A percentile compares a stretch with the other conserved stretches of the same genome.
Conservation (phyloP, 2,888 invertebrate genomes). For the Nowickia ferox region DNA sequence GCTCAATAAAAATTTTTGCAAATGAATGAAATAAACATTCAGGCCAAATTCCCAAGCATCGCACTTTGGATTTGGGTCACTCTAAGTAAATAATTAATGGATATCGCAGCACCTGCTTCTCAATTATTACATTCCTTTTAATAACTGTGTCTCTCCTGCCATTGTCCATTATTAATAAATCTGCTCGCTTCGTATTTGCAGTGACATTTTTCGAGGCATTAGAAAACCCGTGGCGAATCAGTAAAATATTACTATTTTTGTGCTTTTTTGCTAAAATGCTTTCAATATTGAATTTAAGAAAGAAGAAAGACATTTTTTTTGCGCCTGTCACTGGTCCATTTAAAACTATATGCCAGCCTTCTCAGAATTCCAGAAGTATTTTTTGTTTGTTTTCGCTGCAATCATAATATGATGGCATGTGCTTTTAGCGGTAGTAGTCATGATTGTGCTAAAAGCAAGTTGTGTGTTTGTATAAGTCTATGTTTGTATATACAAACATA, state of each 20-base stretch:
- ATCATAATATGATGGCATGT: conserved; percentile 16
- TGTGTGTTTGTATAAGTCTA: background rate
- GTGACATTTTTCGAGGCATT: background rate
- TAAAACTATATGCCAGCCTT: background rate
- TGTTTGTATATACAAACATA: background rate
- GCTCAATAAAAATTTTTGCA: no score
- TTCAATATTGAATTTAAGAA: conserved; percentile 81
- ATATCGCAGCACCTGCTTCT: no score
- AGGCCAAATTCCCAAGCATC: no score
- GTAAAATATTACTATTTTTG: background rate
- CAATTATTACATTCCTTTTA: no score
- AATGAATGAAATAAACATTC: no score
- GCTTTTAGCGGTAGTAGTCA: background rate
- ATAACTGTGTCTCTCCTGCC: background rate
- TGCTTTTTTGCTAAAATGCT: conserved; percentile 66
- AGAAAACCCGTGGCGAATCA: background rate
- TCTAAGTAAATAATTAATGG: no score
- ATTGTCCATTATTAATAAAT: conserved; percentile 2
- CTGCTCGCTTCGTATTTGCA: background rate
- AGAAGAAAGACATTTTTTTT: conserved; percentile 80
- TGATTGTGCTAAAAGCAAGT: conserved; percentile 8
- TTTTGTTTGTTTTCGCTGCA: background rate
- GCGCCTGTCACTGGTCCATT: conserved; percentile 10
- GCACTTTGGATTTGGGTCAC: no score
- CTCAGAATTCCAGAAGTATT: conserved; percentile 8